Evolutionary conservation across 2,113 vertebrate species (phyloP), one percentile per base, ranked within the genome.

Genomic region (Cnemophilus loriae): DNA sequence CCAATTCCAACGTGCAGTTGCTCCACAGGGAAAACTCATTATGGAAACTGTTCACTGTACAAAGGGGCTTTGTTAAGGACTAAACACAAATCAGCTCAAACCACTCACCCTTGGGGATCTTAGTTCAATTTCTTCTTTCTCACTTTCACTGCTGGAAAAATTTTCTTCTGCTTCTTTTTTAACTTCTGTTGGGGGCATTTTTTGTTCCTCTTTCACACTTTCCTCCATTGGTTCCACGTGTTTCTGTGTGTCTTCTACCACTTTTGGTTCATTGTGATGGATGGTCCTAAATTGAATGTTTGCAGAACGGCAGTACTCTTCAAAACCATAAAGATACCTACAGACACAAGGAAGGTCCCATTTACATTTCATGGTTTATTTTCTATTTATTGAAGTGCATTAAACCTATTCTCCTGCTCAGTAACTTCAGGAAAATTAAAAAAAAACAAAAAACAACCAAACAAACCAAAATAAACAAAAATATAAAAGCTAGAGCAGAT

Each of bases 271-370:
- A 97, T 99, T 99, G 97, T 99, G 99, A 77, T 99, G 99, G 98
- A 99, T 98, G 84, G 99, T 99, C 97, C 99, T 98, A 92, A 99
- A 99, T 82, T 98, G 98, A 98, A 99, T 99, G 96, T 98, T 98
- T 96, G 99, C 99, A 21, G 99, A 99, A 70, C 99, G 99, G 96
- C 99, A 99, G 96, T 99, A 99, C 93, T 99, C 99, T 96, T 99
- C 99, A 64, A 99, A 99, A 80, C 99, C 99, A 96, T 99, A 99
- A 93, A 99, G 98, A 97, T 99, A 99, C 97, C 99, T 99, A 90
- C 3, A 91, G 53, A 77, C 37, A 87, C 47, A 97, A 83, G 85
- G 0, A 30, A 60, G 49, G 61, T 33, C 84, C 82, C 32, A 53
- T 56, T 84, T 42, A 3, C 10, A 59, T 70, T 61, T 74, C 49